A percentile compares a stretch with the other conserved stretches of the same genome.
Conservation (phyloP, 1,140 invertebrate species). For the Pissodes strobi region DNA sequence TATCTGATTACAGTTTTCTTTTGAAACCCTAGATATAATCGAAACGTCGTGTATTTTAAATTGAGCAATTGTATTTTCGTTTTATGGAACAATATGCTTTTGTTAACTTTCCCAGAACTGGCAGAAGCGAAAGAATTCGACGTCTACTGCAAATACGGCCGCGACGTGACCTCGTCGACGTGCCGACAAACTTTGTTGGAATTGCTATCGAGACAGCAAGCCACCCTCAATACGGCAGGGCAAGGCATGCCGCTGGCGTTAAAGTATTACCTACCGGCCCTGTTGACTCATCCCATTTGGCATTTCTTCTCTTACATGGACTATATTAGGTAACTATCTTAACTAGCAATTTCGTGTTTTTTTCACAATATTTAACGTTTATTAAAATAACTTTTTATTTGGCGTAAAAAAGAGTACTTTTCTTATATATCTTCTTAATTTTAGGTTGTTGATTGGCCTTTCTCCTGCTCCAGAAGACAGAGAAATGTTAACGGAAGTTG, state of each 20-base stretch:
- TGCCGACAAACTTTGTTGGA: constrained; percentile 77
- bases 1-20: no score
- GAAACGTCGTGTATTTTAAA: no score
- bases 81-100: no score
- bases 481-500: constrained; percentile 89
- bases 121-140: constrained; percentile 87
- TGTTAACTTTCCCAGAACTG: no score
- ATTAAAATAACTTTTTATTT: no score
- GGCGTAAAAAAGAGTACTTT: no score
- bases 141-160: constrained; percentile 82
- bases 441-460: constrained; percentile 59
- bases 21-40: no score
- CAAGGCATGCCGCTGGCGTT: constrained; percentile 93
- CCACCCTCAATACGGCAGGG: constrained; percentile 79
- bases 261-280: constrained; percentile 96
- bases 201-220: constrained; percentile 69
- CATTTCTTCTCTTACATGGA: constrained; percentile 97
- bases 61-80: no score
- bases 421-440: neutral
- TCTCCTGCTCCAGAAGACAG: constrained; percentile 82
- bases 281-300: constrained; percentile 91
- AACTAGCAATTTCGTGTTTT: no score
- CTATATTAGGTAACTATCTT: constrained; percentile 78
- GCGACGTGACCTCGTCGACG: constrained; percentile 78
- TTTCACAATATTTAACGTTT: no score